Conservation (phyloP, 2,888 invertebrate species). For the Microdon myrmicae region DNA sequence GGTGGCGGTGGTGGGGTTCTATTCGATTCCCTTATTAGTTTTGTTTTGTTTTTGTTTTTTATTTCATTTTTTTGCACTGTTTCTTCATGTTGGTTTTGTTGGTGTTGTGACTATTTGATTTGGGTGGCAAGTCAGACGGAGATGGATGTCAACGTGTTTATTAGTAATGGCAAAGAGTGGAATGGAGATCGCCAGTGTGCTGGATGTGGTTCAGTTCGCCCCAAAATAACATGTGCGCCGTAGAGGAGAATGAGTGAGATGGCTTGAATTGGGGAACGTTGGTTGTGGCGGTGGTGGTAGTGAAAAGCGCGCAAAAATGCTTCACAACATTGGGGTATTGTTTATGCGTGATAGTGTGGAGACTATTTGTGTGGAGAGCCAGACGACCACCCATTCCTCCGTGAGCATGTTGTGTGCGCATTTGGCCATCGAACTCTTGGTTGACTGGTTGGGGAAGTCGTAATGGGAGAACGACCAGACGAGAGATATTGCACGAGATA, state of each 20-base stretch:
- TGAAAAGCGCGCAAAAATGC: constrained; percentile 45
- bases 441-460: too few species aligned
- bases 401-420: too few species aligned
- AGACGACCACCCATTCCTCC: constrained; percentile 1
- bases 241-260: constrained; percentile 36
- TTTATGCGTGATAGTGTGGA: constrained; percentile 31
- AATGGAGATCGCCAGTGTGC: constrained; percentile 7
- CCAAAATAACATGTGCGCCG: background rate
- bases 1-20: too few species aligned
- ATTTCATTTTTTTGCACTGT: constrained; percentile 8
- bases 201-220: constrained; percentile 1
- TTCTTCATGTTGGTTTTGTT: constrained; percentile 7
- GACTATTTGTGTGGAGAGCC: constrained; percentile 11
- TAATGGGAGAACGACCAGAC: too few species aligned
- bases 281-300: constrained; percentile 8
- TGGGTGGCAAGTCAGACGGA: constrained; percentile 33
- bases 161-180: background rate
- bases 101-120: constrained; percentile 7
- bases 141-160: constrained; percentile 16
- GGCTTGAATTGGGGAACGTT: constrained; percentile 19
- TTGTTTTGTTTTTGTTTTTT: too few species aligned
- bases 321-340: constrained; percentile 28
- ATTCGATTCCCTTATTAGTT: too few species aligned
- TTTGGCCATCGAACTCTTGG: too few species aligned
- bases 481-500: too few species aligned